phyloP scores from a whole-genome alignment of 2,797 vertebrate species.

The Schizopygopsis pylzovi region DNA sequence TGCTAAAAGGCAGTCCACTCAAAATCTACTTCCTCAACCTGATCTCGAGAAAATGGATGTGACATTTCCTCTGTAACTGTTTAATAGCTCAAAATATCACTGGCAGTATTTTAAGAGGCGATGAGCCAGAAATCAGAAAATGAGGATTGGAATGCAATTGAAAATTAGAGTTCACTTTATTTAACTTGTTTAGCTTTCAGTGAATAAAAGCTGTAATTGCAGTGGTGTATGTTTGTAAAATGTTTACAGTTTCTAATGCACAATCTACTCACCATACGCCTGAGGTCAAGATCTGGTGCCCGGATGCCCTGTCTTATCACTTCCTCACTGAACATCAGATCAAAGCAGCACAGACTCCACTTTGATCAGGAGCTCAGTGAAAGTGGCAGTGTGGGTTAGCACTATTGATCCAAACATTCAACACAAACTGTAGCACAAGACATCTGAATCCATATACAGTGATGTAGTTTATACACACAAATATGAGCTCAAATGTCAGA shows the following conservation, averaged over 20 bases:
- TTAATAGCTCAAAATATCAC: not conserved
- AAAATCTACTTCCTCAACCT: slow-evolving; percentile 30
- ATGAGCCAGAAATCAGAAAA: slow-evolving; percentile 23
- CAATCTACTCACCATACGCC: not conserved
- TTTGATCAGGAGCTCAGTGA: slow-evolving; percentile 48
- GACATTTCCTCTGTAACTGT: slow-evolving; percentile 28
- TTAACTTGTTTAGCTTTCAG: not conserved
- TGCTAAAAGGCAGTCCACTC: slow-evolving; percentile 8
- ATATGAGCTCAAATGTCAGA: slow-evolving; percentile 15
- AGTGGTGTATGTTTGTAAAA: not conserved
- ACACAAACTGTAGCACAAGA: slow-evolving; percentile 16
- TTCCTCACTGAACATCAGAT: slow-evolving; percentile 31
- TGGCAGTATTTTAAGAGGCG: slow-evolving; percentile 29
- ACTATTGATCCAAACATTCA: slow-evolving; percentile 36
- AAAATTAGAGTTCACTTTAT: not conserved
- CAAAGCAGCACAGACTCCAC: slow-evolving; percentile 4
- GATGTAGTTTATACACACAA: slow-evolving; percentile 6
- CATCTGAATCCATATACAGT: slow-evolving; percentile 34
- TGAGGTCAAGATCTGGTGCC: slow-evolving; percentile 19
- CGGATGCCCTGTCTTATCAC: slow-evolving; percentile 21
- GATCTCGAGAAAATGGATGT: slow-evolving; percentile 19
- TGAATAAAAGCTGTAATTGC: not conserved
- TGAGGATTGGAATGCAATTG: not conserved
- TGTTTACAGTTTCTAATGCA: not conserved
- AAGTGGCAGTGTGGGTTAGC: not conserved